Evolutionary conservation across 2,797 vertebrate genomes (phyloP).

Genomic region (Sebastolobus alascanus): DNA sequence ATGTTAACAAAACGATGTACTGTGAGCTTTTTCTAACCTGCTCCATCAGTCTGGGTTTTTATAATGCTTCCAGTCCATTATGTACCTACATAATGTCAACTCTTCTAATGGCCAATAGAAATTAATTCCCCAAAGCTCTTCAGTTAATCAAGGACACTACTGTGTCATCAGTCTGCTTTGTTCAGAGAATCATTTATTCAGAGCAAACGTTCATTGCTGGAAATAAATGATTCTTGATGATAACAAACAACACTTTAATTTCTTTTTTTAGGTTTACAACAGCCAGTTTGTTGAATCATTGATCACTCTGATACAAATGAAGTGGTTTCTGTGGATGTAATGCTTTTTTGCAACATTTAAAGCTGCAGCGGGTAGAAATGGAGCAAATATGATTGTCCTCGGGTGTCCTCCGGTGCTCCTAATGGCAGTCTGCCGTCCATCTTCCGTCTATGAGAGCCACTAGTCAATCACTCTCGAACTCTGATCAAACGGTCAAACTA

Average conservation of each 20-base stretch:
- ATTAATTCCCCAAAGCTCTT: neutral
- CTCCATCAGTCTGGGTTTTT: neutral
- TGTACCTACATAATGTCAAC: neutral
- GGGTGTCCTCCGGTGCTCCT: no score
- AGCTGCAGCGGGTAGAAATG: neutral
- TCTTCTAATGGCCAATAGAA: conserved; percentile 7
- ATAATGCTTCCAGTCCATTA: neutral
- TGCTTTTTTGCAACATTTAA: conserved; percentile 41
- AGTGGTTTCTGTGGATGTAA: conserved; percentile 19
- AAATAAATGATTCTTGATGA: conserved; percentile 30
- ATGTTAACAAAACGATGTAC: neutral
- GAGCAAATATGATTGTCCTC: no score
- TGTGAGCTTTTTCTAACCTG: neutral
- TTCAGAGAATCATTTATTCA: conserved; percentile 26
- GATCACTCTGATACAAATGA: conserved; percentile 17
- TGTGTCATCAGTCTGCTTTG: conserved; percentile 23
- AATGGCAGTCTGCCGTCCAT: no score
- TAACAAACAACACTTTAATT: conserved; percentile 32
- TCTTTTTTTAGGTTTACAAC: conserved; percentile 3
- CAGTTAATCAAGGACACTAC: neutral
- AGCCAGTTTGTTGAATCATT: conserved; percentile 56
- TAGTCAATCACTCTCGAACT: no score
- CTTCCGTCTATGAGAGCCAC: no score
- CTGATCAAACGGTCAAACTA: no score
- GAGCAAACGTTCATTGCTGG: neutral